Percentiles rank a stretch among this genome's conserved stretches.
Evolutionary conservation across 2,113 vertebrate species (phyloP).

Genomic region (Bujurquina vittata): DNA sequence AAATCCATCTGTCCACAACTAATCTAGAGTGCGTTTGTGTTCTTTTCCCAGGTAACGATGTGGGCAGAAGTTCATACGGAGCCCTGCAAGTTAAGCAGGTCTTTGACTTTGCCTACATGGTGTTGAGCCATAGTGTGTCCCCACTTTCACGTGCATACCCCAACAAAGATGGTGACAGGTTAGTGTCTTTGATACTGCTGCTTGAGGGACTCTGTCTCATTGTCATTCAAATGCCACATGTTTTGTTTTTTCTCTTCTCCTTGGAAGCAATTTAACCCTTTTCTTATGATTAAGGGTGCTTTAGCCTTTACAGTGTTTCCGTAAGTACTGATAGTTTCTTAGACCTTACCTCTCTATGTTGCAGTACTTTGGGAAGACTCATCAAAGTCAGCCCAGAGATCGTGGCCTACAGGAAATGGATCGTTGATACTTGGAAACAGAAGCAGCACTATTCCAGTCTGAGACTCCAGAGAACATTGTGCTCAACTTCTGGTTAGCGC

Average conservation of each 20-base stretch:
- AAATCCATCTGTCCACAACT: neutral
- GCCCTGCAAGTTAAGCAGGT: conserved; percentile 98
- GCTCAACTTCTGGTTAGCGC: neutral
- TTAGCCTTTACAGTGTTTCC: neutral
- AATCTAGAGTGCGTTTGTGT: neutral
- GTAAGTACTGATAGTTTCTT: neutral
- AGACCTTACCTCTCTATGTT: neutral
- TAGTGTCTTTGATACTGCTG: neutral
- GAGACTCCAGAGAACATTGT: conserved; percentile 50
- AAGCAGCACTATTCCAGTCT: conserved; percentile 61
- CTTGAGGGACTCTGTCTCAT: too few relatives aligned
- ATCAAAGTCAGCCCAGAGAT: conserved; percentile 93
- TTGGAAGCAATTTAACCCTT: neutral
- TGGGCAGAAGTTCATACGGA: conserved; percentile 96
- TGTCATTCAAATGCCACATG: too few relatives aligned
- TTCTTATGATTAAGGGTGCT: neutral
- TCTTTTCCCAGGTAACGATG: conserved; percentile 87
- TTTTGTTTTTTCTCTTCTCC: too few relatives aligned
- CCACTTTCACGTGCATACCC: conserved; percentile 92
- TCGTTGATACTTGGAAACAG: conserved; percentile 88
- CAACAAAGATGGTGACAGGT: conserved; percentile 97
- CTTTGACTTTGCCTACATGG: conserved; percentile 98
- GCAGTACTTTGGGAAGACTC: conserved; percentile 91
- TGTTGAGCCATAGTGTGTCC: conserved; percentile 92
- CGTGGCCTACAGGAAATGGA: conserved; percentile 91